Evolutionary conservation across 2,797 vertebrate species (phyloP).

Genomic region (Parauchenoglanis punctatus): DNA sequence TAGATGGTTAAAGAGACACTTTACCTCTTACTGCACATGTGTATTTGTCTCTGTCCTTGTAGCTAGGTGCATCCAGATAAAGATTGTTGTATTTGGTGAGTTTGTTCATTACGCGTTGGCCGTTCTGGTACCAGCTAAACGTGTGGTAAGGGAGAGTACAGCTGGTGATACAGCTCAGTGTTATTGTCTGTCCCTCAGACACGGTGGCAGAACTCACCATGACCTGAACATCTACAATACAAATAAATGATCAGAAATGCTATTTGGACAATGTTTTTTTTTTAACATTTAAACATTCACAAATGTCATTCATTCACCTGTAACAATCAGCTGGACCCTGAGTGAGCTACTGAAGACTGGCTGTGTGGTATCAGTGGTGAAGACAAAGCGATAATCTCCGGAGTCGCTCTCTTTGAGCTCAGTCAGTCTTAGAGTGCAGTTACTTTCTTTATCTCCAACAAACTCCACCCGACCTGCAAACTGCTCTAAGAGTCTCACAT

Average conservation of each 20-base stretch:
- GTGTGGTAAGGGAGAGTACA: conserved; percentile 24
- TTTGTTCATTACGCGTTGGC: neutral
- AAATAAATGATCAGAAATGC: neutral
- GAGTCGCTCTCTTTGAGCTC: conserved; percentile 56
- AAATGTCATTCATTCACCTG: conserved; percentile 53
- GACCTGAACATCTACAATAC: conserved; percentile 26
- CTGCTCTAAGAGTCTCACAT: neutral
- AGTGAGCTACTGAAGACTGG: conserved; percentile 14
- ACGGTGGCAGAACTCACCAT: neutral
- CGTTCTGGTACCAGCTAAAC: conserved; percentile 36
- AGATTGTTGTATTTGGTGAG: conserved; percentile 2
- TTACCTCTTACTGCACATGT: conserved; percentile 36
- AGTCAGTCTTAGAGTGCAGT: conserved; percentile 57
- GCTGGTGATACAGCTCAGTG: conserved; percentile 42
- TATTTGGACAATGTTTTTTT: neutral
- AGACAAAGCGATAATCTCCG: conserved; percentile 55
- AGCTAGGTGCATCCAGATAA: neutral
- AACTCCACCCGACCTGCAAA: conserved; percentile 36
- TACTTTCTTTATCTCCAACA: conserved; percentile 29
- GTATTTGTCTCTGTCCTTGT: neutral
- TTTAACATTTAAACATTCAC: neutral
- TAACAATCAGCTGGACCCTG: conserved; percentile 58
- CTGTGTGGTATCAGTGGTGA: rapidly evolving
- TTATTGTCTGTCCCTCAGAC: conserved; percentile 26
- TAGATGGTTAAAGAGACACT: neutral